Conservation (phyloP, 1,140 invertebrate genomes). For the Plodia interpunctella region DNA sequence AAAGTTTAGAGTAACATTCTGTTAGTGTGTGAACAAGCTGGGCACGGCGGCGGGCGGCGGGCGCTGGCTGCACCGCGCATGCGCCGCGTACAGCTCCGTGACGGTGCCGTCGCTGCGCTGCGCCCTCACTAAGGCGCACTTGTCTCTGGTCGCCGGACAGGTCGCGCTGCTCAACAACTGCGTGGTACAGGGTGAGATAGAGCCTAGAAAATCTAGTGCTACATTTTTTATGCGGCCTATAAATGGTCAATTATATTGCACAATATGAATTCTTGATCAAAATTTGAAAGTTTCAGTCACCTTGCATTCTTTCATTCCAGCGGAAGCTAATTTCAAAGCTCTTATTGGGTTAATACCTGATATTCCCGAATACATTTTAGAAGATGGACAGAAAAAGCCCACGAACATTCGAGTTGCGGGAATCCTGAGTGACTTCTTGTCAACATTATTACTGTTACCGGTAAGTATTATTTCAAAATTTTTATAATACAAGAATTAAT, state of each 20-base stretch:
- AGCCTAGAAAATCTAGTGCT: constrained; percentile 81
- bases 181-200: constrained; percentile 91
- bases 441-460: constrained; percentile 90
- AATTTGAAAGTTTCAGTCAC: too few relatives aligned
- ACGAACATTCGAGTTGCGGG: constrained; percentile 85
- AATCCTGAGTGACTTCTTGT: constrained; percentile 88
- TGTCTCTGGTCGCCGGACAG: constrained; percentile 93
- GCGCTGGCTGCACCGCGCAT: constrained; percentile 91
- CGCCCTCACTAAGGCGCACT: constrained; percentile 84
- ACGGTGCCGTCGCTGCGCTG: constrained; percentile 95
- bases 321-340: constrained; percentile 95
- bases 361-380: constrained; percentile 85
- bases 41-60: constrained; percentile 24
- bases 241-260: too few relatives aligned
- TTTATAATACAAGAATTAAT: not conserved
- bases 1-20: not conserved
- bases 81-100: constrained; percentile 96
- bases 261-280: too few relatives aligned
- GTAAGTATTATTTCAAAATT: constrained; percentile 72
- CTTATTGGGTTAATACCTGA: constrained; percentile 88
- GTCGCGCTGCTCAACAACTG: constrained; percentile 94
- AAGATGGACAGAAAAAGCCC: constrained; percentile 85
- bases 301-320: constrained; percentile 78
- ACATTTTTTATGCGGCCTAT: too few relatives aligned
- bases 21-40: constrained; percentile 47